Evolutionary conservation across 2,888 invertebrate species (phyloP), one percentile per base, ranked within the genome.

Genomic region (Corbicula japonica): DNA sequence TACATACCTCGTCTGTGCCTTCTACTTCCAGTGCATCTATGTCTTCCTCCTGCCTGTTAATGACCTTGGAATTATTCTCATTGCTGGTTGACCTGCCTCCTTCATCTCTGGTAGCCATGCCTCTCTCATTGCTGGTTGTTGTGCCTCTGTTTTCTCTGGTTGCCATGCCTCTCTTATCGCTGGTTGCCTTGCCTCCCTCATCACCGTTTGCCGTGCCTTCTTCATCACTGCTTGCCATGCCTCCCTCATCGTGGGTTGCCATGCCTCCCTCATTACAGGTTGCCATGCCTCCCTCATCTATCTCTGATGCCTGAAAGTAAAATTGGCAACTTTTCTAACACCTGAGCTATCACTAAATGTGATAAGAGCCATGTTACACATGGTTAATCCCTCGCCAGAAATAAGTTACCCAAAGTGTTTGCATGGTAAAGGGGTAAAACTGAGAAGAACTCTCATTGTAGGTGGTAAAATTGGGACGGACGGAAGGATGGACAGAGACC

Each of bases 271-370:
- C 62, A 28, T 44, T 28, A 23, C 46, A n/a, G 21, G 10, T 30
- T 12, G 10, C 6, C 15, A 1, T 28, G 30, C 63, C 63, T 48
- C 48, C 63, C 32, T 32, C 63, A 28, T 48, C 63, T 15, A 30
- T 26, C 12, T 5, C 30, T 8, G 6, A 4, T 12, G 28, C 30
- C 50, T 48, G 63, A 50, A 65, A 65, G 63, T 32, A 48, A 32
- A 65, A 48, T 65, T 48, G 48, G 63, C 63, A 65, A 48, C 50
- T 65, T 65, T 28, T 65, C 63, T 65, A 48, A 65, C 50, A 65
- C 54, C 1, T 54, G 54, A 54, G 26, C 6, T 54, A 30, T 54
- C 54, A 18, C 62, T 62, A 44, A 65, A 44, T 21, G 63, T 65
- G 63, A 65, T 65, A 30, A 65, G 50, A 48, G 32, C 63, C 63